Evolutionary conservation across 2,888 invertebrate genomes (phyloP).

Genomic region (Yponomeuta plumbellus): DNA sequence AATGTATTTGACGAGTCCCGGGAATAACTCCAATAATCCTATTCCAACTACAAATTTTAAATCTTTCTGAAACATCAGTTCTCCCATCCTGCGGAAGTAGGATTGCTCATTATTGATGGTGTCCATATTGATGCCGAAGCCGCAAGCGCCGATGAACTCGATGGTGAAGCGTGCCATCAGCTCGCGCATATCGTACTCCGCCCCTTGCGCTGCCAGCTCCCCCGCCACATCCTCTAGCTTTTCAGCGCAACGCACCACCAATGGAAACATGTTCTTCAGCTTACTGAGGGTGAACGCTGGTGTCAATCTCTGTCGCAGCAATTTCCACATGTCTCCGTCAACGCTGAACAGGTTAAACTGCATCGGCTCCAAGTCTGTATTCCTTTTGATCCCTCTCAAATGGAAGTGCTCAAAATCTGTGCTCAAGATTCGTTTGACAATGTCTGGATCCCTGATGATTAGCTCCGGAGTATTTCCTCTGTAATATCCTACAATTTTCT

Average conservation of each 20-base stretch:
- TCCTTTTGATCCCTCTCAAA: conserved; percentile 12
- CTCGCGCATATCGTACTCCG: conserved; percentile 17
- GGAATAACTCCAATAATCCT: conserved; percentile 18
- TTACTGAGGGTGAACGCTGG: conserved; percentile 19
- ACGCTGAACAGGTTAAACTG: conserved; percentile 16
- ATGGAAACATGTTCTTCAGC: conserved; percentile 19
- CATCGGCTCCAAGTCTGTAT: conserved; percentile 16
- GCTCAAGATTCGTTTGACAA: conserved; percentile 15
- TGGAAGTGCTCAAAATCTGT: conserved; percentile 16
- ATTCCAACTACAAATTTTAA: conserved; percentile 17
- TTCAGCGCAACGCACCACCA: conserved; percentile 19
- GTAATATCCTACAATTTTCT: conserved; percentile 15
- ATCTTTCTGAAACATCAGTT: conserved; percentile 10
- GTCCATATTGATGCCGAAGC: conserved; percentile 21
- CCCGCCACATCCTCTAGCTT: conserved; percentile 11
- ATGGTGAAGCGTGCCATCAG: conserved; percentile 22
- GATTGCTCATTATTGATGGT: conserved; percentile 19
- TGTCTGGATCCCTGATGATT: conserved; percentile 15
- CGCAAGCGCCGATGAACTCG: conserved; percentile 21
- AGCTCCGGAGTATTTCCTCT: conserved; percentile 15
- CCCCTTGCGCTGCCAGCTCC: conserved; percentile 1
- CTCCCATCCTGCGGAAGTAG: conserved; percentile 19
- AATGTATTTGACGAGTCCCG: conserved; percentile 13
- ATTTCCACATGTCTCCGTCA: conserved; percentile 19
- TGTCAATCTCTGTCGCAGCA: conserved; percentile 18